A percentile compares a stretch with the other conserved stretches of the same genome.
phyloP scores from a whole-genome alignment of 2,797 vertebrate genomes.

The Gambusia yucatana region DNA sequence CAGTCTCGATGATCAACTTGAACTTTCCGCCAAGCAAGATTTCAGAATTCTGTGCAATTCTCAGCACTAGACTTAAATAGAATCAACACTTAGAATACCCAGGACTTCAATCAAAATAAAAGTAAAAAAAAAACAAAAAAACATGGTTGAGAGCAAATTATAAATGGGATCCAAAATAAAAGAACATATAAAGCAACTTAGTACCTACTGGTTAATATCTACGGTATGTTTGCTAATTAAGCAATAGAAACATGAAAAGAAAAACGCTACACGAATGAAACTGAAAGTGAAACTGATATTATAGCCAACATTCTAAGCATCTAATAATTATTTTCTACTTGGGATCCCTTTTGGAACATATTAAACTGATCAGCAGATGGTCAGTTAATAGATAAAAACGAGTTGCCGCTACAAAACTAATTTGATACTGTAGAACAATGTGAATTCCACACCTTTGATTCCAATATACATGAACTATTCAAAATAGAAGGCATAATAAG shows the following conservation, averaged over 20 bases:
- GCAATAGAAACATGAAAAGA: not conserved
- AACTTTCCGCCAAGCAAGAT: not conserved
- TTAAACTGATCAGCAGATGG: not conserved
- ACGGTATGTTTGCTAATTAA: not conserved
- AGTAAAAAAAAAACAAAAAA: not conserved
- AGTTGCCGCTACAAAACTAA: not conserved
- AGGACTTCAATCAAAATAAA: not conserved
- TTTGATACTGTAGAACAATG: not conserved
- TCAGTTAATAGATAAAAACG: not conserved
- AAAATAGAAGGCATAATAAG: not conserved
- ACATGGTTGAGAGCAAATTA: not conserved
- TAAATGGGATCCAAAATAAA: not conserved
- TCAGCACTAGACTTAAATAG: not conserved
- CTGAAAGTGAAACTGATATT: not conserved
- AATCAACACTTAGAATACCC: not conserved
- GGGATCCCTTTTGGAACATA: not conserved
- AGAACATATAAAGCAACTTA: not conserved
- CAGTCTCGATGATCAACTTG: not conserved
- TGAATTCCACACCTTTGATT: not conserved
- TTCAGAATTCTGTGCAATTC: not conserved
- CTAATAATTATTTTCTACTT: not conserved
- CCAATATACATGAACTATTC: not conserved
- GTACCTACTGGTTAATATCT: not conserved
- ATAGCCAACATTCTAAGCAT: not conserved
- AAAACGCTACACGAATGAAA: not conserved